Conservation (phyloP, 2,888 invertebrate species). For the Microplitis manilae region DNA sequence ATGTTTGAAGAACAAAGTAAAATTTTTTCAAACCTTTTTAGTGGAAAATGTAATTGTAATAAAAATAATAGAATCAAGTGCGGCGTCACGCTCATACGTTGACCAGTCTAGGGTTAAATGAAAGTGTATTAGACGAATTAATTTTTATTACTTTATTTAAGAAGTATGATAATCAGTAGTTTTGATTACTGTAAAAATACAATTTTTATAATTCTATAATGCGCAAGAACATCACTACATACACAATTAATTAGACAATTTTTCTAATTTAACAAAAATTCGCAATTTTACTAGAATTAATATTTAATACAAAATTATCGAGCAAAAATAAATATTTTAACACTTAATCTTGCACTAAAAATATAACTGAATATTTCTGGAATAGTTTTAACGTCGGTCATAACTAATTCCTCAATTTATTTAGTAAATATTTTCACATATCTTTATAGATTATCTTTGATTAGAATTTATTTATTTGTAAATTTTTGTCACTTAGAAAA, state of each 20-base stretch:
- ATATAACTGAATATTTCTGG: not conserved
- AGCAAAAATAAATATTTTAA: not conserved
- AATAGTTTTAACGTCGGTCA: not conserved
- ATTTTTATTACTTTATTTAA: not conserved
- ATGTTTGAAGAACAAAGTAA: too few relatives aligned
- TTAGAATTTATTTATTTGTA: not conserved
- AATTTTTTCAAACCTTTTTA: too few relatives aligned
- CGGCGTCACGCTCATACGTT: too few relatives aligned
- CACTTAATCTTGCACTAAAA: not conserved
- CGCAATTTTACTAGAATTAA: not conserved
- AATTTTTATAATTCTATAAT: not conserved
- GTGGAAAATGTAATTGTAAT: too few relatives aligned
- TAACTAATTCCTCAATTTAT: not conserved
- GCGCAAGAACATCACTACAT: not conserved
- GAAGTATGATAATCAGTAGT: not conserved
- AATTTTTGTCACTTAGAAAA: not conserved
- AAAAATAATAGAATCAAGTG: too few relatives aligned
- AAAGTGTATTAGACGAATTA: not conserved
- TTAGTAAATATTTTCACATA: not conserved
- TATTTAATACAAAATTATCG: not conserved
- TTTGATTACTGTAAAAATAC: not conserved
- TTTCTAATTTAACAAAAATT: not conserved
- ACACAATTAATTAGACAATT: not conserved
- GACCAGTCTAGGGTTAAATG: too few relatives aligned
- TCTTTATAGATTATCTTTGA: not conserved